Conservation (phyloP, 2,888 invertebrate genomes). For the Pogonocherus hispidulus region DNA sequence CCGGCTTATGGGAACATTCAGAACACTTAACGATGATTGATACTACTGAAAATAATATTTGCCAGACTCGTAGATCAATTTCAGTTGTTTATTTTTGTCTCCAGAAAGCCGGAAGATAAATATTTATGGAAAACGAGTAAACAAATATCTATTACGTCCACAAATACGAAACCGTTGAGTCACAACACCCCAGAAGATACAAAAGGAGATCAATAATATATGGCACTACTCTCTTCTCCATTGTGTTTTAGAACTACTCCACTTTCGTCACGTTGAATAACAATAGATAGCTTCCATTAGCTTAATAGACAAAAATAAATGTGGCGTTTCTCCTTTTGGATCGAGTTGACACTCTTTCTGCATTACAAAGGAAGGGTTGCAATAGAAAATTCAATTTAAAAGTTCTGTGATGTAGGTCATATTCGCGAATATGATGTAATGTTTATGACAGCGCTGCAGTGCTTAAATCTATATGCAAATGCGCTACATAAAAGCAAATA, state of each 20-base stretch:
- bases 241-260: neutral
- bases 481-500: neutral
- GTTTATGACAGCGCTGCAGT: neutral
- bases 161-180: constrained; percentile 13
- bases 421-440: neutral
- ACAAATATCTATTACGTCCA: constrained; percentile 24
- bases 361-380: neutral
- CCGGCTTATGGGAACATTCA: neutral
- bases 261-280: neutral
- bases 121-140: constrained; percentile 14
- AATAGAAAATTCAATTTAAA: neutral
- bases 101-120: neutral
- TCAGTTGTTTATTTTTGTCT: constrained; percentile 6
- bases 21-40: neutral
- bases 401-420: neutral
- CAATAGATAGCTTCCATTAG: neutral
- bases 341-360: neutral
- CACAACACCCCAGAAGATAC: neutral
- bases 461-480: constrained; percentile 6
- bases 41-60: neutral
- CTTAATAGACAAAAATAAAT: neutral
- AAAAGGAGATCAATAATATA: constrained; percentile 7
- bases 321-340: neutral
- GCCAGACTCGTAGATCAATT: neutral
- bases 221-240: neutral